phyloP scores from a whole-genome alignment of 2,888 invertebrate species.

The Exocentrus adspersus region DNA sequence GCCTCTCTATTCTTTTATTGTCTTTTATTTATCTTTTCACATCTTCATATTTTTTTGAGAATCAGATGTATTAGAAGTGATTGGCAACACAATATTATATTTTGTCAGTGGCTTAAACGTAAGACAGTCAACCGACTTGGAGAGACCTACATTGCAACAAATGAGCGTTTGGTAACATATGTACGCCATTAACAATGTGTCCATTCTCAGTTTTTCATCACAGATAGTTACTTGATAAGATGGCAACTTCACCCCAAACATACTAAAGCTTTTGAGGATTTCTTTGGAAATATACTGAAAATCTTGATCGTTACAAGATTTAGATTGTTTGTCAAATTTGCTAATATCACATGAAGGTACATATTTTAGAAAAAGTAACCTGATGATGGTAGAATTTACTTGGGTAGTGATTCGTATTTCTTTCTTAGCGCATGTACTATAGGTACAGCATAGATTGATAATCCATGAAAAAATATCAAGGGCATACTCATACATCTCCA shows the following conservation, averaged over 20 bases:
- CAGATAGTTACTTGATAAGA: slow-evolving; percentile 57
- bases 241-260: slow-evolving; percentile 43
- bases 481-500: too few relatives aligned
- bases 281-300: neutral
- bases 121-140: slow-evolving; percentile 33
- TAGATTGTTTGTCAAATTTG: too few relatives aligned
- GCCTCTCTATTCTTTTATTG: slow-evolving; percentile 26
- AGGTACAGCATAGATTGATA: too few relatives aligned
- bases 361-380: too few relatives aligned
- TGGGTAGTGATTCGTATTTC: too few relatives aligned
- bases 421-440: too few relatives aligned
- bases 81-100: slow-evolving; percentile 25
- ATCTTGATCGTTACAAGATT: too few relatives aligned
- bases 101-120: slow-evolving; percentile 16
- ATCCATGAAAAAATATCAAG: too few relatives aligned
- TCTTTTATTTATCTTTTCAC: slow-evolving; percentile 10
- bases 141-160: slow-evolving; percentile 61
- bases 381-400: too few relatives aligned
- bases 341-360: too few relatives aligned
- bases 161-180: slow-evolving; percentile 64
- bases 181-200: slow-evolving; percentile 64
- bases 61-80: slow-evolving; percentile 19
- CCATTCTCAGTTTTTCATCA: slow-evolving; percentile 54
- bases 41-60: neutral
- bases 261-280: slow-evolving; percentile 25